Base-by-base conservation (phyloP, 30 jellyfish, hydroid and myxozoan species). In the Clytia hemisphaerica region DNA sequence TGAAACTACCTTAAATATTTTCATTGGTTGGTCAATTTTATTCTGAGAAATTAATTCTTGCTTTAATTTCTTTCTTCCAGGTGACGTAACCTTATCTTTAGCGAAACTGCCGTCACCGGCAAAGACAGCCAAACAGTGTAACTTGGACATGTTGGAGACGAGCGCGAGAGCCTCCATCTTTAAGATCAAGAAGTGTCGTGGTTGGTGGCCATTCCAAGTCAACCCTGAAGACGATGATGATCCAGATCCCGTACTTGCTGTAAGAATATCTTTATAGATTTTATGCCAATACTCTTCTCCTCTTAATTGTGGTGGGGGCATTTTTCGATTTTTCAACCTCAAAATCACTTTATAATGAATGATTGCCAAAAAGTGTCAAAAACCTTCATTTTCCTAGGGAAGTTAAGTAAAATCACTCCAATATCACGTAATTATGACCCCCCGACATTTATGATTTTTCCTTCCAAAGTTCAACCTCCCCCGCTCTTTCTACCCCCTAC, bases 151-250 rank as follows among this genome's bases (percentile, higher is more conserved):
- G 85, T 22, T 85, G 48, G 61, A 63, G 3, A 78, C 67, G 24
- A 80, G 45, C 10, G 38, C 60, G 32, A 61, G 79, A 1, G 96
- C 94, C 19, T 74, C 93, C 6, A 77, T 85, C 10, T 57, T 85
- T 71, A 85, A 85, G 71, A 64, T 88, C 6, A 85, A 85, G 72
- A 80, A 85, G 40, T 78, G 88, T 90, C 60, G 85, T 37, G 96
- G 96, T 1, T 85, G 96, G 96, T 85, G 96, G 96, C 96, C 96
- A 4, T 78, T 85, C 59, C 92, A 74, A 46, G 79, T 69, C 19
- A 78, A 85, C 38, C 93, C 93, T 5, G 96, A 85, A 67, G 96
- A 85, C 48, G 96, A 85, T 66, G 96, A 85, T 70, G 96, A 85
- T 47, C 96, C 96, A 3, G 67, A 85, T 44, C 96, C 96, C 7